phyloP scores from a whole-genome alignment of 1,140 invertebrate genomes.

The Metaphire vulgaris region DNA sequence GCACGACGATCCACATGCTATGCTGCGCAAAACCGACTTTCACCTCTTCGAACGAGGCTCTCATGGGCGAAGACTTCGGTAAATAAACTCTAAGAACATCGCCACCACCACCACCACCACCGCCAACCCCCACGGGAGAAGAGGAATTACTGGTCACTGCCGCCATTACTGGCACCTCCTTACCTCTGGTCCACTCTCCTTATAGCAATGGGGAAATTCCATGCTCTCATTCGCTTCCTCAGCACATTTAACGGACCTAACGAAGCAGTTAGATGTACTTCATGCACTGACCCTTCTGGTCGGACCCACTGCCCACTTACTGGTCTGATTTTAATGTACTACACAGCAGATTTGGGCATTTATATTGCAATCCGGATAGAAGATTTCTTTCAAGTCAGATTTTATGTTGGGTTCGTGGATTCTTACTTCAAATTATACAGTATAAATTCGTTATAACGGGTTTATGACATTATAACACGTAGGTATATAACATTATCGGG shows the following conservation, averaged over 20 bases:
- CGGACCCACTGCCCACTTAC: not conserved
- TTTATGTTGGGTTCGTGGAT: not conserved
- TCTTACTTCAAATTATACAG: too few species aligned
- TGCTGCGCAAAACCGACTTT: not conserved
- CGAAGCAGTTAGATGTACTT: too few species aligned
- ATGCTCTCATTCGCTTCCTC: not conserved
- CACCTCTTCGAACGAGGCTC: not conserved
- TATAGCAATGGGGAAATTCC: too few species aligned
- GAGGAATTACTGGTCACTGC: not conserved
- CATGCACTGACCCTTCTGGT: not conserved
- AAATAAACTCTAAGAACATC: not conserved
- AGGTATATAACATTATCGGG: too few species aligned
- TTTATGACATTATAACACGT: too few species aligned
- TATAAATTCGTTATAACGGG: too few species aligned
- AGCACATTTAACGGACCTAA: too few species aligned
- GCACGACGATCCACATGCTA: not conserved
- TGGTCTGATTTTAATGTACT: not conserved
- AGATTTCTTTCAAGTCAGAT: not conserved
- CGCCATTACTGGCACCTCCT: not conserved
- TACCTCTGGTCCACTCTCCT: not conserved
- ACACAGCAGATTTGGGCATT: not conserved
- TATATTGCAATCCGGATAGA: not conserved
- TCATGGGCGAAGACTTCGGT: not conserved
- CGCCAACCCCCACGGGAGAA: not conserved
- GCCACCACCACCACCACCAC: not conserved